These are phyloP conservation scores for Mohoua ochrocephala DNA, from an alignment of 2,113 vertebrate species.

Conservation along the genomic window DNA sequence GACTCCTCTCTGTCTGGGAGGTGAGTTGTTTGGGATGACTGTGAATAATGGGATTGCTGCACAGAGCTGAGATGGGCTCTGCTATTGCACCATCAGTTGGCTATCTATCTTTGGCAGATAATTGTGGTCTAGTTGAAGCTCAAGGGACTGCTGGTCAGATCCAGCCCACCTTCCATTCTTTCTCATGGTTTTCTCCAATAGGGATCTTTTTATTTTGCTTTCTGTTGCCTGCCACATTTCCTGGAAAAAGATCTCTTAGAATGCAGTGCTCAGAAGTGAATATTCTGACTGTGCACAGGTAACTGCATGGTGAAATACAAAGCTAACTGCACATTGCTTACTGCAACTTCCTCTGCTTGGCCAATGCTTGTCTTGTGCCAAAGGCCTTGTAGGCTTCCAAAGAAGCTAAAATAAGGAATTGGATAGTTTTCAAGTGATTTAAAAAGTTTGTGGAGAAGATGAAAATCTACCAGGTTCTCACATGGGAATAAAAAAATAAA, in stretches of 20 bases:
- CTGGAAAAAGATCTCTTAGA: neutral
- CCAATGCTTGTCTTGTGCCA: neutral
- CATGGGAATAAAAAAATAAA: neutral
- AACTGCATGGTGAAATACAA: neutral
- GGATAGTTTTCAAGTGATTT: neutral
- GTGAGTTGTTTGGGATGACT: neutral
- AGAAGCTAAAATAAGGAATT: neutral
- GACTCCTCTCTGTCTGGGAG: slow-evolving; percentile 12
- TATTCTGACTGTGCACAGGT: neutral
- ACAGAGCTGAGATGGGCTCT: neutral
- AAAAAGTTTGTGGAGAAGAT: neutral
- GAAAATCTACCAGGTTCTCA: neutral
- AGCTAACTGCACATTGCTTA: neutral
- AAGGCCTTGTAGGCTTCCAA: neutral
- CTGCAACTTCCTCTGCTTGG: neutral
- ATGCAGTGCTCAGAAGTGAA: neutral
- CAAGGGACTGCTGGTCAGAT: neutral
- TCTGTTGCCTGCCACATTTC: neutral
- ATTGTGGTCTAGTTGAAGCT: neutral
- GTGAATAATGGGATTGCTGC: neutral
- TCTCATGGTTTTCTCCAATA: neutral
- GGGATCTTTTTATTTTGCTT: neutral
- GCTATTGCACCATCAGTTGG: neutral
- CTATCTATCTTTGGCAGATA: neutral
- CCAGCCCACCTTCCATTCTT: neutral